Conservation (phyloP, 2,113 vertebrate genomes). For the Lasiurus borealis region DNA sequence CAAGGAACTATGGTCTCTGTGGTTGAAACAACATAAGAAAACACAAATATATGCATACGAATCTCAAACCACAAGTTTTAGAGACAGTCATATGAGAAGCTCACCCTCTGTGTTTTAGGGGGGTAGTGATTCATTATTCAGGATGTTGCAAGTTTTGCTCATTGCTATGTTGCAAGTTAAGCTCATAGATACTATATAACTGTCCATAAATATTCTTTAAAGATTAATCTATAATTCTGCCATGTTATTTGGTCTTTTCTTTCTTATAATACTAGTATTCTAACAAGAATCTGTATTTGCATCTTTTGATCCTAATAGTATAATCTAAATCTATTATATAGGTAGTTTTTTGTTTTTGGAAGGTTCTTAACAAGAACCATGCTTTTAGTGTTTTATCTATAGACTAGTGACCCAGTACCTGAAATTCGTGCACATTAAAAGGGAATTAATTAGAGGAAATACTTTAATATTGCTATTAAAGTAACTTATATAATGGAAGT, state of each 20-base stretch:
- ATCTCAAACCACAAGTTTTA: not conserved
- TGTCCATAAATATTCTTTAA: constrained; percentile 30
- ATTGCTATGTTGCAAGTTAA: not conserved
- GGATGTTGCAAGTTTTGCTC: not conserved
- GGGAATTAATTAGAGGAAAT: no score
- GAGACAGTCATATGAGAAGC: not conserved
- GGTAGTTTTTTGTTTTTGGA: not conserved
- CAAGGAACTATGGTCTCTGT: not conserved
- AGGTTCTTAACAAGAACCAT: not conserved
- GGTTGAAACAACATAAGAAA: not conserved
- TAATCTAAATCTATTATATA: not conserved
- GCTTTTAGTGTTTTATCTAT: constrained; percentile 8
- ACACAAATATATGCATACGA: not conserved
- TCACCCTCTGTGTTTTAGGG: not conserved
- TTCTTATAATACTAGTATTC: not conserved
- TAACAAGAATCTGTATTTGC: not conserved
- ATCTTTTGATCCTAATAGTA: not conserved
- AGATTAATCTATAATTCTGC: not conserved
- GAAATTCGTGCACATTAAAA: no score
- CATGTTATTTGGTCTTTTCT: constrained; percentile 16
- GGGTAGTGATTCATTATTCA: not conserved
- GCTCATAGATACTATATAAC: not conserved
- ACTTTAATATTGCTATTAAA: no score
- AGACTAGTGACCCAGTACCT: no score
- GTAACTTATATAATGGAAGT: no score